A percentile compares a stretch with the other conserved stretches of the same genome.
Evolutionary conservation across 2,797 vertebrate genomes (phyloP).

Genomic region (Ispidina picta): DNA sequence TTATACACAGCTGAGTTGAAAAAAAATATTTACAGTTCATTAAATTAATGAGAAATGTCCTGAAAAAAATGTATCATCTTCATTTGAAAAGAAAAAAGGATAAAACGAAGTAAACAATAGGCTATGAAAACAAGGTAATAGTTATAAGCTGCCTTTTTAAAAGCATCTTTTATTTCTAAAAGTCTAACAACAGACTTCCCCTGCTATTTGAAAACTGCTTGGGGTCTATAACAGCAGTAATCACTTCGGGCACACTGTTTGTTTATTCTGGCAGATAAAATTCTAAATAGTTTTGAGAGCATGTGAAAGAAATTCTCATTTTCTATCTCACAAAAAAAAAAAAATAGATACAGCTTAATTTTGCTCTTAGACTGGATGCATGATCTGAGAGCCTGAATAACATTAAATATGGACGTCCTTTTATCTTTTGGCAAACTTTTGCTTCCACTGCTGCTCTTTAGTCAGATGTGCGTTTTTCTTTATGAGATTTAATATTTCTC

Average conservation of each 20-base stretch:
- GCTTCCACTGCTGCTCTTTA: slow-evolving; percentile 46
- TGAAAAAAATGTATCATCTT: not conserved
- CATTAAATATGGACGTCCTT: slow-evolving; percentile 28
- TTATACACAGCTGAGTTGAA: not conserved
- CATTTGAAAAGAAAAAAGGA: not conserved
- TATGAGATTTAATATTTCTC: slow-evolving; percentile 72
- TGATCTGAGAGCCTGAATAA: not conserved
- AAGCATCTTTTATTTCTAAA: not conserved
- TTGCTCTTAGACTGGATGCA: not conserved
- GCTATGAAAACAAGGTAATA: not conserved
- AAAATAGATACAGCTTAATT: not conserved
- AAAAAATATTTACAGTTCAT: not conserved
- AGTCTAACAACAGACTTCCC: not conserved
- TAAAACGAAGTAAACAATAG: not conserved
- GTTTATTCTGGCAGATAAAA: slow-evolving; percentile 3
- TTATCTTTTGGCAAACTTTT: slow-evolving; percentile 48
- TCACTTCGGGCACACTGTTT: not conserved
- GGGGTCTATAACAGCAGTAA: not conserved
- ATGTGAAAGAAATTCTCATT: not conserved
- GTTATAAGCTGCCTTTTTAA: not conserved
- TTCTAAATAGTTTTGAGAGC: not conserved
- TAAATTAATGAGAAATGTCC: not conserved
- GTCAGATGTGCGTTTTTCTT: slow-evolving; percentile 59
- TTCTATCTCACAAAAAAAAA: not conserved
- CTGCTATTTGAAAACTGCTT: not conserved